Percentiles rank a stretch among this genome's conserved stretches.
Conservation (phyloP, 2,797 vertebrate genomes). For the Pipistrellus pygmaeus region DNA sequence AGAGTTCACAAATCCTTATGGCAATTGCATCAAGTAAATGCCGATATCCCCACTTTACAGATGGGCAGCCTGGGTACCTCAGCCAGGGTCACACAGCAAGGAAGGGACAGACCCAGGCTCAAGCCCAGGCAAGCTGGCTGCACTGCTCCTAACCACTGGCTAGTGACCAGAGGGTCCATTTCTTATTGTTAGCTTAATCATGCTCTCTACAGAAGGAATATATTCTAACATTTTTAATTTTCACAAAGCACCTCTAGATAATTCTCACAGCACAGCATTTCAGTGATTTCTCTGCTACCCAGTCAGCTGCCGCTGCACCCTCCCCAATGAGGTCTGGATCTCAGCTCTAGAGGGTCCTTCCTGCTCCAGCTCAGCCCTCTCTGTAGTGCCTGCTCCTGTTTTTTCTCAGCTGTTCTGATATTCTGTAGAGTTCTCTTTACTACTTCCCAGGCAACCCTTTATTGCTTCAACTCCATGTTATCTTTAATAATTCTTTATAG, state of each 20-base stretch:
- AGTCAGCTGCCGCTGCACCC: background rate
- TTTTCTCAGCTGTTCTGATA: background rate
- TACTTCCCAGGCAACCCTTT: background rate
- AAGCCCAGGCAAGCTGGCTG: background rate
- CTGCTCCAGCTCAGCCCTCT: background rate
- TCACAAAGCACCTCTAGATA: background rate
- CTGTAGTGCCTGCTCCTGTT: background rate
- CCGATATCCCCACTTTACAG: background rate
- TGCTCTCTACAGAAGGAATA: background rate
- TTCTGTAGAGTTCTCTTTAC: background rate
- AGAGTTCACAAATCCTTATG: background rate
- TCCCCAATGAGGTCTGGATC: background rate
- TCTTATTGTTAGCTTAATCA: background rate
- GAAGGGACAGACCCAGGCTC: background rate
- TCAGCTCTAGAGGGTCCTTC: background rate
- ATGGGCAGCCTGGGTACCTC: background rate
- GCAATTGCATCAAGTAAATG: background rate
- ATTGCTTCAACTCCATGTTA: background rate
- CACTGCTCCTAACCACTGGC: background rate
- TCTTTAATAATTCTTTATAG: background rate
- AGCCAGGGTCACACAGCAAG: background rate
- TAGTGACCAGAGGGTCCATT: background rate
- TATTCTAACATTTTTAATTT: background rate
- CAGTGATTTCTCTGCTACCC: background rate
- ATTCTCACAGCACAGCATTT: slow-evolving; percentile 27